These are phyloP conservation scores for Miltochrista miniata DNA, from an alignment of 2,888 invertebrate species.

Conservation along the genomic window DNA sequence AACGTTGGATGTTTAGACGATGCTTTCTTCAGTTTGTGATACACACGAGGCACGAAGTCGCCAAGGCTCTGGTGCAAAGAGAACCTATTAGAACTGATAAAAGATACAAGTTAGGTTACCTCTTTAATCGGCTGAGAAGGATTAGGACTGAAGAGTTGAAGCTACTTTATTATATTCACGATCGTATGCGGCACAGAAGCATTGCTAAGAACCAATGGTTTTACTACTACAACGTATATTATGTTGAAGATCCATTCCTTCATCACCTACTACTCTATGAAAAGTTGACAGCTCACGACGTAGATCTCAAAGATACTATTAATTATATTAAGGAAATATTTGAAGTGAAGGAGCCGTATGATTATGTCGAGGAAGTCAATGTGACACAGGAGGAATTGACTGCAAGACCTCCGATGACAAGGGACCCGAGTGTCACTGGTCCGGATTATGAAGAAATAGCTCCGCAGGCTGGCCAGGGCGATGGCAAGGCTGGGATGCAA, in stretches of 20 bases:
- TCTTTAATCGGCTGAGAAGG: constrained; percentile 50
- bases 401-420: fast-evolving
- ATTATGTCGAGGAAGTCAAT: neutral
- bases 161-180: constrained; percentile 11
- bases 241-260: neutral
- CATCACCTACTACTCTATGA: constrained; percentile 34
- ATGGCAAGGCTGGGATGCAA: too few species aligned
- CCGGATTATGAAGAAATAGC: too few species aligned
- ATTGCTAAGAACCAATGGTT: neutral
- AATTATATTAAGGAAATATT: constrained; percentile 23
- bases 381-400: fast-evolving
- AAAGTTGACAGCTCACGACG: constrained; percentile 40
- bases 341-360: neutral
- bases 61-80: constrained; percentile 36
- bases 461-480: too few species aligned
- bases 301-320: constrained; percentile 46
- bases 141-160: constrained; percentile 44
- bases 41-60: constrained; percentile 45
- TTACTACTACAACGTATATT: neutral
- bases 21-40: constrained; percentile 33
- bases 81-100: constrained; percentile 31
- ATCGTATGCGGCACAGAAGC: neutral
- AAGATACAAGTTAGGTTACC: constrained; percentile 50
- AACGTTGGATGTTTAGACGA: neutral
- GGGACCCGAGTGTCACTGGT: neutral